Evolutionary conservation across 2,797 vertebrate species (phyloP).

Genomic region (Psittacula echo): DNA sequence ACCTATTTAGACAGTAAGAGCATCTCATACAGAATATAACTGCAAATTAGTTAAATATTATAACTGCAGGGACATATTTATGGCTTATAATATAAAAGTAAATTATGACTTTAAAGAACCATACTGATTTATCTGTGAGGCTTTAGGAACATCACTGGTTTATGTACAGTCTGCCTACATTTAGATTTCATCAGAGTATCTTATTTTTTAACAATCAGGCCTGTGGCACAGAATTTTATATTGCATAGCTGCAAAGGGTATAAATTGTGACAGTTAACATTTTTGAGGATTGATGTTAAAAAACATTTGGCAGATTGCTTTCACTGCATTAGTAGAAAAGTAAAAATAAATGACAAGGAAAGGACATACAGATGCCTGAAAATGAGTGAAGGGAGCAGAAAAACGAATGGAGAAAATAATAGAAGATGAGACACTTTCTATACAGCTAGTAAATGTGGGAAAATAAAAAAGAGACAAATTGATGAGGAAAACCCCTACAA

Average conservation of each 20-base stretch:
- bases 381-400: neutral
- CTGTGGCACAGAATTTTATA: neutral
- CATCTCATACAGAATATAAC: neutral
- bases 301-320: neutral
- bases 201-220: neutral
- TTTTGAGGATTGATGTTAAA: neutral
- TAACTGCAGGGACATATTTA: neutral
- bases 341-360: neutral
- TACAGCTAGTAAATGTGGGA: neutral
- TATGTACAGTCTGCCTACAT: neutral
- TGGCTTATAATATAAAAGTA: neutral
- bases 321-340: neutral
- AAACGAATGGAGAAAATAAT: neutral
- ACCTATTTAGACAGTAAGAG: neutral
- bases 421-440: neutral
- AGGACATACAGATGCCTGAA: neutral
- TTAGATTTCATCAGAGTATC: neutral
- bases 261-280: neutral
- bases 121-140: neutral
- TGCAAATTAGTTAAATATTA: neutral
- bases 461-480: neutral
- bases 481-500: neutral
- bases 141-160: neutral
- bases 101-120: neutral
- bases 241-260: neutral